A percentile compares a stretch with the other conserved stretches of the same genome.
Conservation (phyloP, 2,113 vertebrate species). For the Pteruthius melanotis region DNA sequence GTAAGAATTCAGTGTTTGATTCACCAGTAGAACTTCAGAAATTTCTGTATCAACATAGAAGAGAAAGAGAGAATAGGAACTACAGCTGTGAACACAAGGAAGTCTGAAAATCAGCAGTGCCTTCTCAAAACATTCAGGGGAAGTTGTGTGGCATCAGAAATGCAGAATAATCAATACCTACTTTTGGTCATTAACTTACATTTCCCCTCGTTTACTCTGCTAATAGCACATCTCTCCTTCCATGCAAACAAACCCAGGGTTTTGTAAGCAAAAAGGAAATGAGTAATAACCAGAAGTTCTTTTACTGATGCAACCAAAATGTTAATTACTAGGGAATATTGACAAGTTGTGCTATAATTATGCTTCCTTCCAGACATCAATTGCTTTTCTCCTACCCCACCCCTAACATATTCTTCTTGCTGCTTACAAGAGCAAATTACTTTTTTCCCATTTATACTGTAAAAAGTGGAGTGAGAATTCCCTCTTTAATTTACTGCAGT, state of each 20-base stretch:
- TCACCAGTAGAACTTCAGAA: neutral
- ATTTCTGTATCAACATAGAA: neutral
- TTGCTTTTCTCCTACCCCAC: neutral
- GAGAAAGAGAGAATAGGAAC: neutral
- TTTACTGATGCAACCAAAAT: neutral
- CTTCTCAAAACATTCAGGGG: neutral
- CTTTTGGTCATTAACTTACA: neutral
- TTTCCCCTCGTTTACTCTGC: neutral
- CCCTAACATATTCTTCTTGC: neutral
- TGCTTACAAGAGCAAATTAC: neutral
- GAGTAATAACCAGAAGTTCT: neutral
- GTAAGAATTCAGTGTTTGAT: neutral
- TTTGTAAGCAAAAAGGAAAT: slow-evolving; percentile 11
- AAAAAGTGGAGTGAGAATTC: neutral
- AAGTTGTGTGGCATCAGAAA: neutral
- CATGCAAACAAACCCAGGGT: neutral
- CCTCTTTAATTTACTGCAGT: neutral
- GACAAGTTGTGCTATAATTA: neutral
- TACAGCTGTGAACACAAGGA: neutral
- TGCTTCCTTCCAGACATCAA: neutral
- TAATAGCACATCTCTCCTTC: slow-evolving; percentile 6
- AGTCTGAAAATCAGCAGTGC: neutral
- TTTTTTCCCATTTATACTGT: neutral
- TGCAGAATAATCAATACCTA: neutral
- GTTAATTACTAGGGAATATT: slow-evolving; percentile 25